A percentile compares a stretch with the other conserved stretches of the same genome.
Evolutionary conservation across 2,797 vertebrate genomes (phyloP).

Genomic region (Micromesistius poutassou): DNA sequence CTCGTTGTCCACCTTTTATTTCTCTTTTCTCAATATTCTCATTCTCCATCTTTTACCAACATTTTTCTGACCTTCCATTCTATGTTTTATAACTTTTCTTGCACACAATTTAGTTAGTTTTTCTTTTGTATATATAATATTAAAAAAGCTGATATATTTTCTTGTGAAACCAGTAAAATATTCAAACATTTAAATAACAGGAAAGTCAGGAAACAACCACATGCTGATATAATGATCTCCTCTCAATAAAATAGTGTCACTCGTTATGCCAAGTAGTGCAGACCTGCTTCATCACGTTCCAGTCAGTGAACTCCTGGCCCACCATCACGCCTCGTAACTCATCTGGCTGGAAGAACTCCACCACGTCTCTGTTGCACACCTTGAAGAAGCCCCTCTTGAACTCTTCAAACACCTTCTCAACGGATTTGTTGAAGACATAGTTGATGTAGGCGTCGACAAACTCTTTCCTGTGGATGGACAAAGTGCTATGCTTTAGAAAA

Average conservation of each 20-base stretch:
- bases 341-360: constrained; percentile 89
- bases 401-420: constrained; percentile 79
- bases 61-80: too few relatives aligned
- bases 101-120: too few relatives aligned
- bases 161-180: too few relatives aligned
- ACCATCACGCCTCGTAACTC: constrained; percentile 89
- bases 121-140: too few relatives aligned
- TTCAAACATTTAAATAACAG: not conserved
- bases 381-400: constrained; percentile 91
- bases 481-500: not conserved
- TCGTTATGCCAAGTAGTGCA: not conserved
- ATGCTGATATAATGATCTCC: not conserved
- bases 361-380: constrained; percentile 83
- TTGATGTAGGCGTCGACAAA: constrained; percentile 82
- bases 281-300: constrained; percentile 89
- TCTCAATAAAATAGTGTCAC: not conserved
- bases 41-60: too few relatives aligned
- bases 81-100: too few relatives aligned
- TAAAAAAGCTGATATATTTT: too few relatives aligned
- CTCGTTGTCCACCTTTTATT: too few relatives aligned
- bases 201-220: not conserved
- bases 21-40: too few relatives aligned
- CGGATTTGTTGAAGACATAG: constrained; percentile 86
- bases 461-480: constrained; percentile 69
- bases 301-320: constrained; percentile 90